These are phyloP conservation scores for Liasis olivaceus DNA, from an alignment of 2,797 vertebrate species.

Conservation along the genomic window DNA sequence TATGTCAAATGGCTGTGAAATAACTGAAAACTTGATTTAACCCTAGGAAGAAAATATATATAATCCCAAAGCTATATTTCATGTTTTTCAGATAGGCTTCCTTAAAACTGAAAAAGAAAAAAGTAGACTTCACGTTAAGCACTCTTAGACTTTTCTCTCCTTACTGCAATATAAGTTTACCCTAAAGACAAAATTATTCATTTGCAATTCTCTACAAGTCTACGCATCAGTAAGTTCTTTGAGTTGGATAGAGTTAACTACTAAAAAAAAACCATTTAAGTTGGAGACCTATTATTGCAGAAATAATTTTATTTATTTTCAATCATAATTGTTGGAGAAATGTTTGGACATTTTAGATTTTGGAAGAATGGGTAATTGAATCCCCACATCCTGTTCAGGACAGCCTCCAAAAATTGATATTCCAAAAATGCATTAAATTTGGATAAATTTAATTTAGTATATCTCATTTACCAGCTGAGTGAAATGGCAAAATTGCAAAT, in stretches of 20 bases:
- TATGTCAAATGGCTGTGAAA: constrained; percentile 43
- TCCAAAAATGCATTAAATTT: neutral
- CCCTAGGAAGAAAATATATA: constrained; percentile 29
- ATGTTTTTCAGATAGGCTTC: constrained; percentile 30
- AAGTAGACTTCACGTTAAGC: constrained; percentile 22
- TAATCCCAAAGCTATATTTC: constrained; percentile 38
- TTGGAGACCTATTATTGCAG: neutral
- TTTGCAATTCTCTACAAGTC: neutral
- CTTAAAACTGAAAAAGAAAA: constrained; percentile 33
- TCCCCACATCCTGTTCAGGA: neutral
- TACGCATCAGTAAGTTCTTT: neutral
- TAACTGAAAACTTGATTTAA: constrained; percentile 44
- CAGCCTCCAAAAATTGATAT: neutral
- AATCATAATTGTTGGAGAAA: neutral
- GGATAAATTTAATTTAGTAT: neutral
- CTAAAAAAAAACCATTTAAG: neutral
- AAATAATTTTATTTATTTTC: neutral
- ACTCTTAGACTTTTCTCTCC: neutral
- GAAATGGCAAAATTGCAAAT: neutral
- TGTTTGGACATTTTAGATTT: neutral
- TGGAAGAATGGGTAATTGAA: neutral
- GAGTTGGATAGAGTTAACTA: neutral
- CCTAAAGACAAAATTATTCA: neutral
- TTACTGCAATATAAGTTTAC: neutral
- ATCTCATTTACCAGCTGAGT: neutral